Conservation (phyloP, 2,113 vertebrate species). For the Xyliphius kryptos region DNA sequence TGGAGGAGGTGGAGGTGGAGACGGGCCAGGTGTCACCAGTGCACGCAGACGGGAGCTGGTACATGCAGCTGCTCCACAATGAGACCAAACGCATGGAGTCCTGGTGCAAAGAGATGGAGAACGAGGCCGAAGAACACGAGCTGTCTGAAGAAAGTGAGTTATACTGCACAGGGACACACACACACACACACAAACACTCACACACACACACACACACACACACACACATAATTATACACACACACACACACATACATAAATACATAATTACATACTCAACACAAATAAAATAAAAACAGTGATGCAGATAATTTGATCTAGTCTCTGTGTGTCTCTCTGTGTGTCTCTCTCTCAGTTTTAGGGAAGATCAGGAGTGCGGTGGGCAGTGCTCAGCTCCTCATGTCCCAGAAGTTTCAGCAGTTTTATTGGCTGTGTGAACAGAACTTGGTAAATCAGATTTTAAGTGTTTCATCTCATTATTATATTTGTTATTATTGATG, state of each 20-base stretch:
- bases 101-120: conserved; percentile 97
- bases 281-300: too few relatives aligned
- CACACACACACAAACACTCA: too few relatives aligned
- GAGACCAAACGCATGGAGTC: conserved; percentile 92
- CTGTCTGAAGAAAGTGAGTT: conserved; percentile 93
- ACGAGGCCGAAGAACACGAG: conserved; percentile 92
- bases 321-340: background rate
- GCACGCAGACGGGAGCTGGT: conserved; percentile 88
- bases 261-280: too few relatives aligned
- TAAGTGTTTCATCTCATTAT: too few relatives aligned
- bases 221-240: too few relatives aligned
- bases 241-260: too few relatives aligned
- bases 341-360: conserved; percentile 69
- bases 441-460: too few relatives aligned
- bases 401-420: conserved; percentile 99
- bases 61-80: conserved; percentile 92
- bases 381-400: too few relatives aligned
- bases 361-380: conserved; percentile 97
- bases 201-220: too few relatives aligned
- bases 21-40: conserved; percentile 78
- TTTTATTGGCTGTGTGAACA: conserved; percentile 99
- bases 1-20: conserved; percentile 77
- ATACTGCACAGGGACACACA: too few relatives aligned
- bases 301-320: too few relatives aligned
- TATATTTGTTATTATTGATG: too few relatives aligned